Percentiles rank a stretch among this genome's conserved stretches.
These are phyloP conservation scores for Chaetodon trifasciatus DNA, from an alignment of 2,797 vertebrate species.

Conservation along the genomic window DNA sequence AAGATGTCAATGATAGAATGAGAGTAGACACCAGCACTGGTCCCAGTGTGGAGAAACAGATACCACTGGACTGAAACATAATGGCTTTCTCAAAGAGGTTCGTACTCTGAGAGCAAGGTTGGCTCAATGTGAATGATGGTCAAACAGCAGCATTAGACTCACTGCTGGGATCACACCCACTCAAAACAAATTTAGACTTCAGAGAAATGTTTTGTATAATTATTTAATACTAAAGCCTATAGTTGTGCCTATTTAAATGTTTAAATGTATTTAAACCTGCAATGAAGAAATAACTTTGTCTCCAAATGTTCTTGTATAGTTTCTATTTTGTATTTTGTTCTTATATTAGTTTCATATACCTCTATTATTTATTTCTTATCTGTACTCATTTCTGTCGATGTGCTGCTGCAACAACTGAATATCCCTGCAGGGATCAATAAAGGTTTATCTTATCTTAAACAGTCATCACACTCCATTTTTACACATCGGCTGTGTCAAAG, in stretches of 20 bases:
- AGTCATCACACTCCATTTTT: neutral
- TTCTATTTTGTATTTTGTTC: neutral
- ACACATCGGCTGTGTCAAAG: slow-evolving; percentile 2
- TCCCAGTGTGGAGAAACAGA: slow-evolving; percentile 74
- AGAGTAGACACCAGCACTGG: slow-evolving; percentile 62
- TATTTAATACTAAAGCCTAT: slow-evolving; percentile 7
- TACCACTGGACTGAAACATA: slow-evolving; percentile 61
- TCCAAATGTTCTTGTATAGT: neutral
- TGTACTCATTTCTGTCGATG: neutral
- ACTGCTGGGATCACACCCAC: slow-evolving; percentile 51
- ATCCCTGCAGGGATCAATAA: no score
- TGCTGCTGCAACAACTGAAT: neutral
- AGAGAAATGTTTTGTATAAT: slow-evolving; percentile 59
- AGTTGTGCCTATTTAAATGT: no score
- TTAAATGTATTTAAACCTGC: neutral
- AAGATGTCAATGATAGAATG: slow-evolving; percentile 73
- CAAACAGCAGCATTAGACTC: slow-evolving; percentile 61
- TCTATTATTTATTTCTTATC: neutral
- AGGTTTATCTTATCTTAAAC: neutral
- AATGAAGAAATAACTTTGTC: neutral
- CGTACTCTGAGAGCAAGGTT: slow-evolving; percentile 60
- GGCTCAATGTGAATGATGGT: slow-evolving; percentile 72
- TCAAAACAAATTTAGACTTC: slow-evolving; percentile 60
- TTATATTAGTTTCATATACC: neutral
- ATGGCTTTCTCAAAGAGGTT: slow-evolving; percentile 69